Evolutionary conservation across 2,888 invertebrate species (phyloP).

Genomic region (Amblyteles armatorius): DNA sequence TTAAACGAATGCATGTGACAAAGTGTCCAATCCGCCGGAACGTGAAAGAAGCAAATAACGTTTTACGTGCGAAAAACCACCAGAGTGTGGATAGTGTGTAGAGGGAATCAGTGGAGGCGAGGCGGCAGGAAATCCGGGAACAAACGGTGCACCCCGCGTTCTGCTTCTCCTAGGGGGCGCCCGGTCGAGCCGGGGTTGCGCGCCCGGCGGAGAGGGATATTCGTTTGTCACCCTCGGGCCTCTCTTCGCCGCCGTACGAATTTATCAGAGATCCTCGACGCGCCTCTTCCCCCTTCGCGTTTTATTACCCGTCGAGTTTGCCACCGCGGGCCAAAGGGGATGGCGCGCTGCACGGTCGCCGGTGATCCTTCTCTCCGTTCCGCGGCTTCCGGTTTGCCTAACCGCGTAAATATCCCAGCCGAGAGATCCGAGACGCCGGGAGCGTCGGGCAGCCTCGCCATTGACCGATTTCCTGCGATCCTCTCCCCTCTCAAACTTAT

Average conservation of each 20-base stretch:
- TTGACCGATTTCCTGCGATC: not conserved
- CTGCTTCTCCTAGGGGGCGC: conserved; percentile 13
- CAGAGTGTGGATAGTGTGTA: not conserved
- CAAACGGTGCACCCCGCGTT: conserved; percentile 35
- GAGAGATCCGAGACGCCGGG: not conserved
- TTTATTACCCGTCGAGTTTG: not conserved
- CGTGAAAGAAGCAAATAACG: conserved; percentile 5
- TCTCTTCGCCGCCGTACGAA: not conserved
- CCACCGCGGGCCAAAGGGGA: not conserved
- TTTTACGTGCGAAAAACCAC: conserved; percentile 1
- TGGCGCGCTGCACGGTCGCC: not conserved
- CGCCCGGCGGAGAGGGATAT: conserved; percentile 33
- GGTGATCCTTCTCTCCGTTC: not conserved
- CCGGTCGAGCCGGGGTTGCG: not conserved
- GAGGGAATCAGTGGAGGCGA: not conserved
- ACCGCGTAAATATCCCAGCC: not conserved
- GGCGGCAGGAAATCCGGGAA: conserved; percentile 49
- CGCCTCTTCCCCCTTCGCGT: conserved; percentile 2
- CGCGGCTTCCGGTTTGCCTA: not conserved
- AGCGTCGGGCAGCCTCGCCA: not conserved
- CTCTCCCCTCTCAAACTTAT: not conserved
- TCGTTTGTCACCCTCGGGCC: conserved; percentile 51
- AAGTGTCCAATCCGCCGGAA: conserved; percentile 8
- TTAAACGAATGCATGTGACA: no score
- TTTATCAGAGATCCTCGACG: conserved; percentile 20